Base-by-base conservation (phyloP, 2,797 vertebrate species). In the Menidia menidia region DNA sequence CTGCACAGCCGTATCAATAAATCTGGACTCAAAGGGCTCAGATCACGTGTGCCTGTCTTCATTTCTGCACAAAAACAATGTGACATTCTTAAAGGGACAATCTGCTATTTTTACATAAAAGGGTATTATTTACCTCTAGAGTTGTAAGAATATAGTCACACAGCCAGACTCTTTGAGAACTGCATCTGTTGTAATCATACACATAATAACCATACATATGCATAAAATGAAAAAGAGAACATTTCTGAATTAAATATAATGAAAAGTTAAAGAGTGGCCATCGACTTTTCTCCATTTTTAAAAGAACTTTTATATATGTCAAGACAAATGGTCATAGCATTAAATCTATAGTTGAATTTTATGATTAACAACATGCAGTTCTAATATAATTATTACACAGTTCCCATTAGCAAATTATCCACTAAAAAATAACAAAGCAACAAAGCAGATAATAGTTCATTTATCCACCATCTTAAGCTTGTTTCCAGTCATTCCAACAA, bases 21-120 rank as follows among this genome's bases (percentile, higher is more conserved):
- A 95, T 89, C 90, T 93, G 90, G 92, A 93, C 81, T 94, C 88
- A 94, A 94, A 95, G 94, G 94, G 94, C 93, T 95, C 94, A 94
- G 92, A 95, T 93, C 91, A 92, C 81, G 93, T 80, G 43, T 87
- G 80, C 31, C 71, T 93, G 88, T 93, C 86, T 88, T 94, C 53
- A 88, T 94, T 93, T 71, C 48, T 77, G 51, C 69, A 4, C 18
- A 44, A 44, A n/a, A 42, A 47, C 4, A 13, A 0, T 1, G 19
- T 13, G 0, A 62, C 30, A 60, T 13, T 14, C 2, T 39, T 55
- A 61, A 68, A 65, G 63, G 47, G 16, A 5, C 16, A 47, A 7
- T 12, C 7, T 7, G 33, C 33, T 13, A 16, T 57, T 50, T 66
- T 58, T 33, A 60, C 32, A 60, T 5, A 41, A 42, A 13, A n/a